Base-by-base conservation (phyloP, 2,888 invertebrate species). In the Teleogryllus oceanicus region DNA sequence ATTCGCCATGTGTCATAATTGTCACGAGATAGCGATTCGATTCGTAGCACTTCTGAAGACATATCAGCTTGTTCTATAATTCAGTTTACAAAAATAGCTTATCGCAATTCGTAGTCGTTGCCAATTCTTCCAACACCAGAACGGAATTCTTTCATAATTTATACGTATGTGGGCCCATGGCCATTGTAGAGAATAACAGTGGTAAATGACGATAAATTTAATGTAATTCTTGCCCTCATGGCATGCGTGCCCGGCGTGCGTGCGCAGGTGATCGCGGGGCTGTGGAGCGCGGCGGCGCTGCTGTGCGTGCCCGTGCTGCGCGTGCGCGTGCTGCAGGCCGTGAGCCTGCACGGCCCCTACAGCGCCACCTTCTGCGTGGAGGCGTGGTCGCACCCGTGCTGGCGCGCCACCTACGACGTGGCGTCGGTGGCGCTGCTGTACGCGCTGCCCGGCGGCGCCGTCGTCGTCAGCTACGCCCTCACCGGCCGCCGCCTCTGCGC, bases 401-500 rank as follows among this genome's bases (percentile, higher is more conserved):
- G 92, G 90, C 88, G 62, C 5, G 81, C 76, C 18, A 76, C 13
- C 49, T 37, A 49, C 77, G 76, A n/a, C 62, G 79, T 80, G 49
- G 76, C 78, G 24, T 92, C 92, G 84, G 94, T 94, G 84, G 88
- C 92, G 2, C 89, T 93, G n/a, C 93, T 94, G 74, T 94, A 94
- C 84, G 92, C 93, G 1, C 88, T 94, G 18, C 94, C 94, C 5
- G 94, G 94, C 0, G 84, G 84, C 50, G 85, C 88, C 1, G 88
- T 89, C 8, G 85, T 87, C 49, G 84, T 85, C 81, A 86, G 86
- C 12, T 93, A 93, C 85, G 90, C 90, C 0, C 89, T 91, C 85
- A 93, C 93, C 93, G 93, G 93, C 0, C 88, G 90, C 13, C 91
- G 91, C 20, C 87, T 93, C 75, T 93, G 93, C 85, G 91, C 92